phyloP scores from a whole-genome alignment of 2,797 vertebrate genomes.

The Macropus fuliginosus region DNA sequence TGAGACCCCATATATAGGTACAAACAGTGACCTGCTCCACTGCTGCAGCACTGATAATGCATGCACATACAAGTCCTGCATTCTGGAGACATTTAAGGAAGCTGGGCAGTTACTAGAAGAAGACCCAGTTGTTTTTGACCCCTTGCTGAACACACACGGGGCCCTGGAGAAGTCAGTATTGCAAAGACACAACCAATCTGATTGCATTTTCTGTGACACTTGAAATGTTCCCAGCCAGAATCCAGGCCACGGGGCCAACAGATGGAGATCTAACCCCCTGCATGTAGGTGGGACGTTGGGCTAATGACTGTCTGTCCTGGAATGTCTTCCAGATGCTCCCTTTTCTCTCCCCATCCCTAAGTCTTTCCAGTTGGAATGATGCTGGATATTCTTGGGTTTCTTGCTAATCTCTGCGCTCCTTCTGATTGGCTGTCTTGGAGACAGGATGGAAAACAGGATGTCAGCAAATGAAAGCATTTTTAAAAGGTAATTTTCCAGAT shows the following conservation, averaged over 20 bases:
- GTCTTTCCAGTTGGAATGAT: accelerated
- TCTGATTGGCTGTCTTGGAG: neutral
- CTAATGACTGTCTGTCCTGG: neutral
- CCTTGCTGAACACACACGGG: neutral
- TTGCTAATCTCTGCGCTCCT: accelerated
- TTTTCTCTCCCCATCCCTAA: neutral
- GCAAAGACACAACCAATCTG: neutral
- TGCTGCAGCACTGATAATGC: neutral
- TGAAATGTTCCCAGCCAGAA: accelerated
- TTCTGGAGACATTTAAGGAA: neutral
- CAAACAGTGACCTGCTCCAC: neutral
- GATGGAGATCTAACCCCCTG: accelerated
- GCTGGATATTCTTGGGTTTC: accelerated
- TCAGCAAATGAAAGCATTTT: neutral
- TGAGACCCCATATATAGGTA: neutral
- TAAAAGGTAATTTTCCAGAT: neutral
- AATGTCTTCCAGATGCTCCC: neutral
- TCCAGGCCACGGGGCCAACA: neutral
- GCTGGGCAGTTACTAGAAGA: neutral
- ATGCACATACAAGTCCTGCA: neutral
- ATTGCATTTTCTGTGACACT: neutral
- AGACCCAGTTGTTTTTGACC: neutral
- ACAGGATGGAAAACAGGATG: neutral
- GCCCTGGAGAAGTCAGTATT: neutral
- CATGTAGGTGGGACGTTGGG: accelerated